Percentiles rank a stretch among this genome's conserved stretches.
Conservation (phyloP, 2,113 vertebrate genomes). For the Phalacrocorax pelagicus region DNA sequence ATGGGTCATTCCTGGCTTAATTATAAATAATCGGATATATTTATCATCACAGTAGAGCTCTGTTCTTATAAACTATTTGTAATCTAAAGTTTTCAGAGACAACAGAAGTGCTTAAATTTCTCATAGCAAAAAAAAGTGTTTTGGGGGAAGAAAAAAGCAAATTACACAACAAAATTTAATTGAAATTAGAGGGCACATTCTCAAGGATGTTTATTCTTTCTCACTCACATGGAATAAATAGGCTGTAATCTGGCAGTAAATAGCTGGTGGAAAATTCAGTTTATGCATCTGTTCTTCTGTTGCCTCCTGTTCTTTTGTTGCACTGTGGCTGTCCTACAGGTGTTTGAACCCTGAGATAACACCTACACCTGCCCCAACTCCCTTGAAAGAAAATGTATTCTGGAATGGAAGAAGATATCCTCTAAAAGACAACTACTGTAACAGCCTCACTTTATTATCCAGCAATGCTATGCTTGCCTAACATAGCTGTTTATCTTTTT, state of each 20-base stretch:
- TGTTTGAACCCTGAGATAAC: neutral
- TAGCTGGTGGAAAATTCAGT: slow-evolving; percentile 39
- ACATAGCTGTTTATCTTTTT: neutral
- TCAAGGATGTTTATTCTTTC: slow-evolving; percentile 35
- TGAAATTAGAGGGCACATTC: slow-evolving; percentile 46
- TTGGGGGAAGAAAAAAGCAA: neutral
- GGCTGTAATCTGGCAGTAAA: slow-evolving; percentile 37
- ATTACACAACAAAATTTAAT: slow-evolving; percentile 54
- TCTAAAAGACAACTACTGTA: neutral
- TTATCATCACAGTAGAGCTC: neutral
- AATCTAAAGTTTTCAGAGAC: neutral
- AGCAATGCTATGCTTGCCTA: neutral
- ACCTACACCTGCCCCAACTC: neutral
- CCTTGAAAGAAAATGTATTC: neutral
- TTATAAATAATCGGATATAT: slow-evolving; percentile 19
- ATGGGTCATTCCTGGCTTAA: slow-evolving; percentile 27
- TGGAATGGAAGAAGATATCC: neutral
- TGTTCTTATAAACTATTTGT: neutral
- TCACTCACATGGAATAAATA: slow-evolving; percentile 45
- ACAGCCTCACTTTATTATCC: neutral
- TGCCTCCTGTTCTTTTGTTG: neutral
- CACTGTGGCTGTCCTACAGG: neutral
- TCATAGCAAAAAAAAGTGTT: neutral
- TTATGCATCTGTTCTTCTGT: slow-evolving; percentile 16
- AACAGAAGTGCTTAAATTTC: neutral